Conservation (phyloP, 2,797 vertebrate species). For the Macropodus opercularis region DNA sequence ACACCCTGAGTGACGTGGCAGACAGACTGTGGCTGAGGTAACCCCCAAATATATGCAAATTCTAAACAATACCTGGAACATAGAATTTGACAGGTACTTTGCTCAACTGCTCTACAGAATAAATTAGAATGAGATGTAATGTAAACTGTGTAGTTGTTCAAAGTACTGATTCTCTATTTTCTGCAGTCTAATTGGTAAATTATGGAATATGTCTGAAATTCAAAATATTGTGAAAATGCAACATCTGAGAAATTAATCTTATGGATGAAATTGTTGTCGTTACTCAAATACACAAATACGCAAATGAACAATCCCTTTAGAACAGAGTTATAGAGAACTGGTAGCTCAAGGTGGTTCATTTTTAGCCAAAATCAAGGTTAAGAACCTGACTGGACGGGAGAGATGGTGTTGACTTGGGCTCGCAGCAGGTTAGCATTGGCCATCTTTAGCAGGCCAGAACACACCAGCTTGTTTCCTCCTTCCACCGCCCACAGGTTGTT, state of each 20-base stretch:
- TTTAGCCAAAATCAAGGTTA: background rate
- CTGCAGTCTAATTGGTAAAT: too few species aligned
- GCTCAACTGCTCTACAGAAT: too few species aligned
- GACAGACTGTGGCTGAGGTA: background rate
- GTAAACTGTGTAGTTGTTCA: too few species aligned
- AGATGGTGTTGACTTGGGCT: slow-evolving; percentile 86
- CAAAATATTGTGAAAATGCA: background rate
- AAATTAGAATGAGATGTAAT: too few species aligned
- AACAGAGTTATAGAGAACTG: background rate
- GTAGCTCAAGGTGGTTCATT: background rate
- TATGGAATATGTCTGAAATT: too few species aligned
- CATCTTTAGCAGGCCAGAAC: slow-evolving; percentile 90
- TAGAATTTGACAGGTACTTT: too few species aligned
- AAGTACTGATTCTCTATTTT: too few species aligned
- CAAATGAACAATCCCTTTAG: background rate
- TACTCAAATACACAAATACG: too few species aligned
- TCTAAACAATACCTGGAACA: too few species aligned
- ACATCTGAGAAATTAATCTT: too few species aligned
- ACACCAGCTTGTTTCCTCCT: slow-evolving; percentile 96
- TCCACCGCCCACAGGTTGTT: slow-evolving; percentile 96
- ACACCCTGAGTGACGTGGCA: background rate
- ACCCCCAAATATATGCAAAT: too few species aligned
- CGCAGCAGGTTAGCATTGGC: slow-evolving; percentile 90
- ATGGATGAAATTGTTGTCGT: background rate
- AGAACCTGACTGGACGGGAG: slow-evolving; percentile 85